A percentile compares a stretch with the other conserved stretches of the same genome.
phyloP scores from a whole-genome alignment of 2,113 vertebrate genomes.

The Semnornis frantzii region DNA sequence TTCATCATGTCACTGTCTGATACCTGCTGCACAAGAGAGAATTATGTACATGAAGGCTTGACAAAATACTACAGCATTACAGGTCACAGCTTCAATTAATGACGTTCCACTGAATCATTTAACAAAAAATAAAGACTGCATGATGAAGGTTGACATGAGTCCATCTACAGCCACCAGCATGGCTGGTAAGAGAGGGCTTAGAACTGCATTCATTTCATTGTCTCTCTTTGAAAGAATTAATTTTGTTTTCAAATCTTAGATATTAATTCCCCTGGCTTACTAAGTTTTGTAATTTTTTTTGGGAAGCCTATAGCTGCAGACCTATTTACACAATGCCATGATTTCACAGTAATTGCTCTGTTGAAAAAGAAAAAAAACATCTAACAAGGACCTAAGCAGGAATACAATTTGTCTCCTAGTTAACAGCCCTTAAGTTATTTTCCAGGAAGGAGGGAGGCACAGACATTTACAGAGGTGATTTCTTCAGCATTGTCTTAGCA shows the following conservation, averaged over 20 bases:
- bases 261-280: not conserved
- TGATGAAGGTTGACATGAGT: not conserved
- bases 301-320: not conserved
- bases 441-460: not conserved
- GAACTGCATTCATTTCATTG: not conserved
- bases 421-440: not conserved
- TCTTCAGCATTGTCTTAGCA: not conserved
- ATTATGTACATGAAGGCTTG: not conserved
- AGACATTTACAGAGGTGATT: not conserved
- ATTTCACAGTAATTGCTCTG: not conserved
- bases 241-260: not conserved
- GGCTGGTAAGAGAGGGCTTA: not conserved
- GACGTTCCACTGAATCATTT: not conserved
- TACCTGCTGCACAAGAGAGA: not conserved
- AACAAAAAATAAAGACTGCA: not conserved
- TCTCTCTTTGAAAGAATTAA: not conserved
- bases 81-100: not conserved
- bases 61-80: not conserved
- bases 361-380: not conserved
- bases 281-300: not conserved
- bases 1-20: not conserved
- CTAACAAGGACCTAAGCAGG: not conserved
- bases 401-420: not conserved
- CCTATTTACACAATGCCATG: not conserved
- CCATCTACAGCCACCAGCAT: not conserved